phyloP scores from a whole-genome alignment of 2,797 vertebrate genomes.

The Pipistrellus nathusii region DNA sequence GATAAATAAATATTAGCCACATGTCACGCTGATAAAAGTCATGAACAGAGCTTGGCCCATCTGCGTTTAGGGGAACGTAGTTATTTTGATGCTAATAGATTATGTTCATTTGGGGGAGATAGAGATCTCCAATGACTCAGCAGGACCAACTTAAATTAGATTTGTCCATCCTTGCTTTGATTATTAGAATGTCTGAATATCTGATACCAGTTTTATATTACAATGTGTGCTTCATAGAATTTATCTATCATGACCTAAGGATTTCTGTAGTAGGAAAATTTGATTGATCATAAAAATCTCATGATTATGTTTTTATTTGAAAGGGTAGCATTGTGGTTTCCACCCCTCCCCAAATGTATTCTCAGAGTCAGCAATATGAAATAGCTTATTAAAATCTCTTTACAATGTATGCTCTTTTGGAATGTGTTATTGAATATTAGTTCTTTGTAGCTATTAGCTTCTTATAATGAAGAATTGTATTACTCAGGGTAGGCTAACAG shows the following conservation, averaged over 20 bases:
- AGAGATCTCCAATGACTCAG: slow-evolving; percentile 87
- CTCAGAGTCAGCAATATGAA: slow-evolving; percentile 71
- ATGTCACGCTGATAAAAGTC: slow-evolving; percentile 86
- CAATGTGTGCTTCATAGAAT: slow-evolving; percentile 74
- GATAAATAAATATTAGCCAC: slow-evolving; percentile 85
- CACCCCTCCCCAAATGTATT: neutral
- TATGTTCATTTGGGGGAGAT: slow-evolving; percentile 85
- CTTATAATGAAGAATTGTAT: slow-evolving; percentile 61
- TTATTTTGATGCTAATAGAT: slow-evolving; percentile 88
- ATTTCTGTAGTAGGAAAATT: slow-evolving; percentile 54
- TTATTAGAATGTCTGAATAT: slow-evolving; percentile 87
- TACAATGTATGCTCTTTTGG: slow-evolving; percentile 63
- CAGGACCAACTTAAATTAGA: slow-evolving; percentile 87
- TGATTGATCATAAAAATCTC: slow-evolving; percentile 66
- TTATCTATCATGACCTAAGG: slow-evolving; percentile 69
- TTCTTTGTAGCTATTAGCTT: slow-evolving; percentile 74
- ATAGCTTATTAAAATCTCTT: slow-evolving; percentile 74
- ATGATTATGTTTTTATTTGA: slow-evolving; percentile 55
- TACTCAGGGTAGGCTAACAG: neutral
- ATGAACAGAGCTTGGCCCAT: slow-evolving; percentile 73
- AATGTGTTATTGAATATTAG: slow-evolving; percentile 72
- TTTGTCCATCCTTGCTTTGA: slow-evolving; percentile 81
- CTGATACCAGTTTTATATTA: slow-evolving; percentile 76
- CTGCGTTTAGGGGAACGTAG: slow-evolving; percentile 60
- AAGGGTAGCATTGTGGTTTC: slow-evolving; percentile 10